Conservation (phyloP, 2,797 vertebrate species). For the Holocentrus rufus region DNA sequence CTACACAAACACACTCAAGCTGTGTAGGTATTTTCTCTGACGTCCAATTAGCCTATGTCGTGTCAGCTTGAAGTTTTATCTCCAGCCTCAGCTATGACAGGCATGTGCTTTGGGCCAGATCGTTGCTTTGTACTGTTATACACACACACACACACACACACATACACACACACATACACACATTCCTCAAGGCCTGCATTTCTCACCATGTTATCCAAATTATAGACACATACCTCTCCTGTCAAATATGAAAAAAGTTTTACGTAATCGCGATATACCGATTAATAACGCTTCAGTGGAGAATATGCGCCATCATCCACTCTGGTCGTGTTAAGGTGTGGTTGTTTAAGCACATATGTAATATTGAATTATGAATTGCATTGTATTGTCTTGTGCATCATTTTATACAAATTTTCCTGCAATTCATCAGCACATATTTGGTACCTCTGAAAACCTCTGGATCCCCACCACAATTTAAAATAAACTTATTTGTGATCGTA, state of each 20-base stretch:
- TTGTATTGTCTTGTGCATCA: too few relatives aligned
- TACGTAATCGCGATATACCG: conserved; percentile 22
- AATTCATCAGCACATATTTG: too few relatives aligned
- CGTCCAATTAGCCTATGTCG: conserved; percentile 25
- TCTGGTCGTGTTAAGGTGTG: neutral
- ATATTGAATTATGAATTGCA: too few relatives aligned
- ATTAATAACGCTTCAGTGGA: conserved; percentile 20
- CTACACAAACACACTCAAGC: conserved; percentile 9
- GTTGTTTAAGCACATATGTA: conserved; percentile 12
- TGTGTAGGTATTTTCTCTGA: conserved; percentile 42
- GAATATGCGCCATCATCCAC: neutral
- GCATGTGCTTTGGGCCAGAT: conserved; percentile 10
- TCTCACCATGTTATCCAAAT: conserved; percentile 21
- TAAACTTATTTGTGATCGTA: neutral
- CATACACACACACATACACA: neutral
- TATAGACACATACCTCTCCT: conserved; percentile 14
- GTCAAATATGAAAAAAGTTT: conserved; percentile 25
- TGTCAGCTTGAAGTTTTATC: conserved; percentile 43
- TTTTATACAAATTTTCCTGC: too few relatives aligned
- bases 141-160: too few relatives aligned
- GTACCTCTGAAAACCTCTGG: too few relatives aligned
- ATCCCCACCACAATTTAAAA: too few relatives aligned
- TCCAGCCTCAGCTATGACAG: conserved; percentile 25
- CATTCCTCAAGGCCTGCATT: conserved; percentile 38
- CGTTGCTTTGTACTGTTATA: conserved; percentile 24